These are phyloP conservation scores for Leptinotarsa texana DNA, from an alignment of 1,140 invertebrate species.

Conservation along the genomic window DNA sequence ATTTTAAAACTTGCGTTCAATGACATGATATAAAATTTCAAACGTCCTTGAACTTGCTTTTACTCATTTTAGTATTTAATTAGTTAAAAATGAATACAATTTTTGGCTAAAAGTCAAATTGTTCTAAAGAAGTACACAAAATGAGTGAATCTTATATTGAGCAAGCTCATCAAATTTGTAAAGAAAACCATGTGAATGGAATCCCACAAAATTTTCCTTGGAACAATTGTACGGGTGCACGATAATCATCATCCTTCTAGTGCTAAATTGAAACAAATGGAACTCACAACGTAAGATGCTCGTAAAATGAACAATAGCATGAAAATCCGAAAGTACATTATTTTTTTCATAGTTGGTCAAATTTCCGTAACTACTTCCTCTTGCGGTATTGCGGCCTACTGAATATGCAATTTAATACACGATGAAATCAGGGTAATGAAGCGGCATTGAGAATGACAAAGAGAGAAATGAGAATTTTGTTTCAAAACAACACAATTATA, in stretches of 20 bases:
- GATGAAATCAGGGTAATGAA: background rate
- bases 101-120: no score
- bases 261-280: background rate
- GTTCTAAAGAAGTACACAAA: no score
- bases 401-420: slow-evolving; percentile 1
- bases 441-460: background rate
- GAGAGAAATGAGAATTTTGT: no score
- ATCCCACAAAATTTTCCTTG: background rate
- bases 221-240: background rate
- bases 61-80: no score
- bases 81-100: no score
- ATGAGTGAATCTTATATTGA: no score
- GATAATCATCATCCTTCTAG: background rate
- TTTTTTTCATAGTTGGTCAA: slow-evolving; percentile 11
- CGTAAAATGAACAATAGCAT: background rate
- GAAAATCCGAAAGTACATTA: slow-evolving; percentile 6
- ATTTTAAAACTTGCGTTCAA: no score
- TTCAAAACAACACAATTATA: no score
- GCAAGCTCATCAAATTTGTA: no score
- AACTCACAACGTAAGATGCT: background rate
- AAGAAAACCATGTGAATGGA: background rate
- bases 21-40: no score
- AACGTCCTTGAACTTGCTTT: no score
- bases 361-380: slow-evolving; percentile 15
- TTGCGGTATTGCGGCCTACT: slow-evolving; percentile 17